phyloP scores from a whole-genome alignment of 2,888 invertebrate species.

The Phengaris alcon region DNA sequence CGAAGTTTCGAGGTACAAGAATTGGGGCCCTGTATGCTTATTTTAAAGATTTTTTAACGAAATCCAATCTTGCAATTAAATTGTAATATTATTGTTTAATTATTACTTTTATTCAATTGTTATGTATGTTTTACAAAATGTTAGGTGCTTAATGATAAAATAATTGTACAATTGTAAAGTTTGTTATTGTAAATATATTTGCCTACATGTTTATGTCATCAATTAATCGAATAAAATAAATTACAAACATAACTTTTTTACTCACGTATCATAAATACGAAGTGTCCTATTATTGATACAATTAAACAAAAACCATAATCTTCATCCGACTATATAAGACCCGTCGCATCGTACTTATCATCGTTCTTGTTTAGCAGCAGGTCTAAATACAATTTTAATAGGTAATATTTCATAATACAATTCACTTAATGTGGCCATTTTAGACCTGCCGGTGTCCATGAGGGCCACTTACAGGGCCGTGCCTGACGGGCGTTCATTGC shows the following conservation, averaged over 20 bases:
- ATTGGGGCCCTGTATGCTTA: neutral
- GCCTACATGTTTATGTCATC: slow-evolving; percentile 13
- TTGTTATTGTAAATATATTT: slow-evolving; percentile 9
- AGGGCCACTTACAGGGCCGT: too few relatives aligned
- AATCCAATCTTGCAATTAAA: neutral
- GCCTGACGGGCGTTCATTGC: too few relatives aligned
- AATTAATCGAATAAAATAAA: slow-evolving; percentile 10
- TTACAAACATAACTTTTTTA: neutral
- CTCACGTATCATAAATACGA: neutral
- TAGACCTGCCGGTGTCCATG: too few relatives aligned
- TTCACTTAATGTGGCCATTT: too few relatives aligned
- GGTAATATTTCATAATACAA: too few relatives aligned
- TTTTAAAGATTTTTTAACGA: neutral
- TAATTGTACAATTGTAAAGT: slow-evolving; percentile 23
- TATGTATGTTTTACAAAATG: neutral
- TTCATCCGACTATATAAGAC: too few relatives aligned
- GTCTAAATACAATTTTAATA: too few relatives aligned
- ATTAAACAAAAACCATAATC: too few relatives aligned
- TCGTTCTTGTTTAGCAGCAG: too few relatives aligned
- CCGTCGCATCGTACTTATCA: too few relatives aligned
- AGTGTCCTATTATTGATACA: neutral
- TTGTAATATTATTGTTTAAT: neutral
- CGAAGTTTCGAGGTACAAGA: too few relatives aligned
- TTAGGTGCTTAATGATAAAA: slow-evolving; percentile 26
- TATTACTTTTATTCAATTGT: neutral